Percentiles rank a stretch among this genome's conserved stretches.
Evolutionary conservation across 2,113 vertebrate genomes (phyloP).

Genomic region (Chinchilla lanigera): DNA sequence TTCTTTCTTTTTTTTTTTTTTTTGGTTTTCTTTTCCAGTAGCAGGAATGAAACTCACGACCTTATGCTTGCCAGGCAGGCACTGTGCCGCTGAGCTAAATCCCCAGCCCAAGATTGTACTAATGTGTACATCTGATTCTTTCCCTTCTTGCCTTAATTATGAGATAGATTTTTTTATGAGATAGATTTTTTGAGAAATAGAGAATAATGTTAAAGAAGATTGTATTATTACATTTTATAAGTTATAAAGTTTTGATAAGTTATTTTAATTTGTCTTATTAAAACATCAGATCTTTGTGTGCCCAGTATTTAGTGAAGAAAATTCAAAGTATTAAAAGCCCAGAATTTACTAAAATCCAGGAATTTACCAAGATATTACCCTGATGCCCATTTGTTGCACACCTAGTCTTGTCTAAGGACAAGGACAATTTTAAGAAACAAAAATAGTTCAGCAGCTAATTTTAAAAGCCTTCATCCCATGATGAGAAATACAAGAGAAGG

Average conservation of each 20-base stretch:
- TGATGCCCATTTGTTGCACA: background rate
- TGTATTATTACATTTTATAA: background rate
- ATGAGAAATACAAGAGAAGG: background rate
- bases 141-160: background rate
- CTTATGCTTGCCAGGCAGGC: too few relatives aligned
- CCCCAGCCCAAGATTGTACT: too few relatives aligned
- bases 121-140: background rate
- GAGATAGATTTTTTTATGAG: background rate
- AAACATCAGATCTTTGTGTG: background rate
- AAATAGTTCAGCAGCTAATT: background rate
- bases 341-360: background rate
- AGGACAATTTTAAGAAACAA: background rate
- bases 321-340: background rate
- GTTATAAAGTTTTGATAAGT: background rate
- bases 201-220: background rate
- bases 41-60: too few relatives aligned
- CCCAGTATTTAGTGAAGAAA: background rate
- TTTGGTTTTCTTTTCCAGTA: too few relatives aligned
- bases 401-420: background rate
- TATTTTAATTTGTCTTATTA: background rate
- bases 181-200: background rate
- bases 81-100: too few relatives aligned
- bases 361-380: background rate
- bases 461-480: background rate
- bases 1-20: too few relatives aligned